A percentile compares a stretch with the other conserved stretches of the same genome.
Evolutionary conservation across 37 sponge, comb jelly and placozoan species (phyloP).

Genomic region (Theonella swinhoei): DNA sequence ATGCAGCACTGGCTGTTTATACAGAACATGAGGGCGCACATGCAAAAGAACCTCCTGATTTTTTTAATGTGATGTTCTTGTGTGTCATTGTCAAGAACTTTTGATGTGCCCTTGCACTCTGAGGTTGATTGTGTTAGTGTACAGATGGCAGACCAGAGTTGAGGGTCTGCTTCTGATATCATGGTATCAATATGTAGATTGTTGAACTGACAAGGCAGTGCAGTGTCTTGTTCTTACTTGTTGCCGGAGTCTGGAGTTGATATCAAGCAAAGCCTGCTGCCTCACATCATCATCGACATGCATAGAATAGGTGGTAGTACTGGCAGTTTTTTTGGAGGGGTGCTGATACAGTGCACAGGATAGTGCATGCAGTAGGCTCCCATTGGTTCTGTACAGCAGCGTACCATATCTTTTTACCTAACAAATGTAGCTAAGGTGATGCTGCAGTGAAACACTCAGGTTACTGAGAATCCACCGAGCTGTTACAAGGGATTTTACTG

Average conservation of each 20-base stretch:
- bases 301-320: background rate
- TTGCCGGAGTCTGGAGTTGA: background rate
- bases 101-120: background rate
- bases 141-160: background rate
- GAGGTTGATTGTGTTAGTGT: background rate
- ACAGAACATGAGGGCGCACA: background rate
- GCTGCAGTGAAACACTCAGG: background rate
- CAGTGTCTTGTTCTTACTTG: background rate
- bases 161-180: background rate
- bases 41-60: background rate
- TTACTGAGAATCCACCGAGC: background rate
- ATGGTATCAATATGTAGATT: too few relatives aligned
- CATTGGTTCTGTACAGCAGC: background rate
- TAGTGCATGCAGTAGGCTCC: slow-evolving; percentile 2
- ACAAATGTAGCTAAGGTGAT: background rate
- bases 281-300: background rate
- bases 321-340: background rate
- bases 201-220: too few relatives aligned
- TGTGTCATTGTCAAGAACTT: background rate
- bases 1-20: background rate
- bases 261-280: background rate
- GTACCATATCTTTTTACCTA: background rate
- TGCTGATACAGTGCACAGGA: background rate
- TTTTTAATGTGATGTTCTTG: background rate
- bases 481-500: background rate